Percentiles rank a stretch among this genome's conserved stretches.
Evolutionary conservation across 2,113 vertebrate genomes (phyloP).

Genomic region (Anoura caudifer): DNA sequence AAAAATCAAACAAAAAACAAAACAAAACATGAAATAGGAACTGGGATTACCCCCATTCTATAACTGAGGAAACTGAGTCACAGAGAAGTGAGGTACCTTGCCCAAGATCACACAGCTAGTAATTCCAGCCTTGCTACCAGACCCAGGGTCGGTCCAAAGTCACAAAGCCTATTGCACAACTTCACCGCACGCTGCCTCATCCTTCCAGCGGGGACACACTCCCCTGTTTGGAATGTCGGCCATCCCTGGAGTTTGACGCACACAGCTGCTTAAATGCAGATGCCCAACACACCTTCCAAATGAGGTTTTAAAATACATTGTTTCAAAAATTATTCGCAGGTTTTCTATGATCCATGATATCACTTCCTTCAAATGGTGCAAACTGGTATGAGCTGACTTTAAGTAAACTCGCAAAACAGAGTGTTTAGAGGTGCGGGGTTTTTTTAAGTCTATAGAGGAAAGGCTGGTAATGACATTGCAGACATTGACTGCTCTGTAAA

Average conservation of each 20-base stretch:
- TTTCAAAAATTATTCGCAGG: conserved; percentile 31
- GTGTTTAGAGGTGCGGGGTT: not conserved
- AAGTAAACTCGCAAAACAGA: conserved; percentile 28
- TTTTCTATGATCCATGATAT: conserved; percentile 19
- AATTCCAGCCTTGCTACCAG: not conserved
- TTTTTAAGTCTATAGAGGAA: not conserved
- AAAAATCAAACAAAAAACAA: no score
- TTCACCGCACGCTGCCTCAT: not conserved
- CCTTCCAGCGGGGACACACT: not conserved
- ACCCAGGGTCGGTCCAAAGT: not conserved
- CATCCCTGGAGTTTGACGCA: not conserved
- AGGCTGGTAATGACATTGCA: not conserved
- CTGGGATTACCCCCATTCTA: not conserved
- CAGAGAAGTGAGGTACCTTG: not conserved
- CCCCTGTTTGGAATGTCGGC: conserved; percentile 29
- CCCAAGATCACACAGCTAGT: not conserved
- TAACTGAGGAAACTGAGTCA: not conserved
- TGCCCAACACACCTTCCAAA: conserved; percentile 32
- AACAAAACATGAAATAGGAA: not conserved
- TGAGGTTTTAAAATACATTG: conserved; percentile 17
- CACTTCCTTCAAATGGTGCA: not conserved
- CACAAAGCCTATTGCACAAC: not conserved
- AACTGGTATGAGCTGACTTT: not conserved
- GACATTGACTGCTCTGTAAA: not conserved
- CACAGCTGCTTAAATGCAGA: conserved; percentile 39